Evolutionary conservation across 2,888 invertebrate genomes (phyloP).

Genomic region (Noctuana brunneofusca): DNA sequence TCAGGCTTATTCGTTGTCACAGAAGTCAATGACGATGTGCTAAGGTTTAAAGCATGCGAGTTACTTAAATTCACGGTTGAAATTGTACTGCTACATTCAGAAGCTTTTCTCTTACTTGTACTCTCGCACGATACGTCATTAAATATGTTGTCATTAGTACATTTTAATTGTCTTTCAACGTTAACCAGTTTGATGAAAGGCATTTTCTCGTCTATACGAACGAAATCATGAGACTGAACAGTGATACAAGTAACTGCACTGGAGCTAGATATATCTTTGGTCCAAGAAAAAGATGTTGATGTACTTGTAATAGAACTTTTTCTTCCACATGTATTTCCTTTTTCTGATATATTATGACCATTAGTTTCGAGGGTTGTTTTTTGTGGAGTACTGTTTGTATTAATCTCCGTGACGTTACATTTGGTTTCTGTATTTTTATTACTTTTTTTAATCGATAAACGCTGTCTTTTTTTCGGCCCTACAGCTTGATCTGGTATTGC

Average conservation of each 20-base stretch:
- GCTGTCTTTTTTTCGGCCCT: background rate
- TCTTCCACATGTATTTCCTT: constrained; percentile 2
- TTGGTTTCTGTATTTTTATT: constrained; percentile 2
- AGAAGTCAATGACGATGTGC: constrained; percentile 26
- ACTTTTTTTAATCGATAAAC: background rate
- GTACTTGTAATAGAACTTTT: constrained; percentile 42
- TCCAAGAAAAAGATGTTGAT: constrained; percentile 62
- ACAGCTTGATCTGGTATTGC: background rate
- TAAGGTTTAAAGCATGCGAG: constrained; percentile 22
- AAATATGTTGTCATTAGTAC: constrained; percentile 5
- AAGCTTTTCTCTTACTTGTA: background rate
- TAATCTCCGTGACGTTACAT: background rate
- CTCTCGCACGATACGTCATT: constrained; percentile 5
- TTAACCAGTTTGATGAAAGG: constrained; percentile 56
- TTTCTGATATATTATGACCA: background rate
- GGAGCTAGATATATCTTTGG: constrained; percentile 65
- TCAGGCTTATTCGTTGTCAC: background rate
- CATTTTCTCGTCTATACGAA: constrained; percentile 60
- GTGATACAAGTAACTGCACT: constrained; percentile 57
- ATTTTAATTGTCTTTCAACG: constrained; percentile 38
- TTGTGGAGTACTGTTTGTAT: background rate
- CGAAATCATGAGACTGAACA: constrained; percentile 54
- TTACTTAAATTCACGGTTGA: constrained; percentile 12
- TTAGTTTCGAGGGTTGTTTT: background rate
- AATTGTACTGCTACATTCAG: constrained; percentile 3